These are phyloP conservation scores for Lypha dubia DNA, from an alignment of 2,888 invertebrate species.

Conservation along the genomic window DNA sequence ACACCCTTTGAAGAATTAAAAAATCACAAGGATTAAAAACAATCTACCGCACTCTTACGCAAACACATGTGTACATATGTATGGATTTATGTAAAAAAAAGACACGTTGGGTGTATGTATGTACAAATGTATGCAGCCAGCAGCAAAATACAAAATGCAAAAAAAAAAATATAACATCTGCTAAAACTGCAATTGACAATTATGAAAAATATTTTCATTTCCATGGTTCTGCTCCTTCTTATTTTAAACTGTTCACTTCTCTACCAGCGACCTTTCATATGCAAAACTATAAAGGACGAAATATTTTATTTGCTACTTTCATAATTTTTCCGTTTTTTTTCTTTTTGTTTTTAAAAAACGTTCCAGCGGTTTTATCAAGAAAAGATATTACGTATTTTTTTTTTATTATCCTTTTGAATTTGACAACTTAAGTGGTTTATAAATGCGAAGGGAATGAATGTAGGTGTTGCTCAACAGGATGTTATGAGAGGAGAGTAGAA, in stretches of 20 bases:
- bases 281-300: background rate
- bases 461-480: background rate
- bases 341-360: background rate
- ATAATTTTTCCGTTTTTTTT: no score
- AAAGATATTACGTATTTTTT: background rate
- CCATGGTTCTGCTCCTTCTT: background rate
- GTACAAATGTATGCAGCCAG: background rate
- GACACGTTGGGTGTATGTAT: background rate
- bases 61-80: background rate
- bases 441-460: background rate
- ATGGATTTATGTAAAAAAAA: no score
- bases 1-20: background rate
- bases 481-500: background rate
- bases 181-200: conserved; percentile 51
- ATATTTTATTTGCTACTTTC: conserved; percentile 14
- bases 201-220: conserved; percentile 46
- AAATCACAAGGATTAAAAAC: background rate
- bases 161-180: conserved; percentile 37
- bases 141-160: background rate
- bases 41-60: background rate
- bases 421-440: background rate
- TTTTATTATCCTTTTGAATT: background rate
- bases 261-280: background rate
- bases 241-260: background rate
- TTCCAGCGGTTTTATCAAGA: background rate